These are phyloP conservation scores for Corbicula japonica DNA, from an alignment of 2,888 invertebrate species.

Conservation along the genomic window DNA sequence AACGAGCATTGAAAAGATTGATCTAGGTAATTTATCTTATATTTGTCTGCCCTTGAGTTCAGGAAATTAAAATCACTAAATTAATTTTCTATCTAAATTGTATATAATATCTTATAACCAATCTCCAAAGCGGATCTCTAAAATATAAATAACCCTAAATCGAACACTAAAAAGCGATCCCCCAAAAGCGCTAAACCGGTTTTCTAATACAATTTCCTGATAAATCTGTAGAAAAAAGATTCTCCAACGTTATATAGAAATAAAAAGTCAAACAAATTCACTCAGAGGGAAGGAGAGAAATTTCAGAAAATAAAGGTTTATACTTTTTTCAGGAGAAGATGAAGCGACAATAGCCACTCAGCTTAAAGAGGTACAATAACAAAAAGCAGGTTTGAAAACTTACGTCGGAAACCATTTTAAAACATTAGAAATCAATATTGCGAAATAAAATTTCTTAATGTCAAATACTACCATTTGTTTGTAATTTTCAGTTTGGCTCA, in stretches of 20 bases:
- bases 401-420: no score
- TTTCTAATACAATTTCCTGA: constrained; percentile 27
- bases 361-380: no score
- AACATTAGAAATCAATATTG: no score
- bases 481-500: no score
- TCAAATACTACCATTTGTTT: no score
- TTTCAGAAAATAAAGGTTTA: no score
- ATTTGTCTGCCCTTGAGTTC: neutral
- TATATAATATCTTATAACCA: constrained; percentile 20
- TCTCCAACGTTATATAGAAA: constrained; percentile 27
- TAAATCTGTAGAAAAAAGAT: constrained; percentile 10
- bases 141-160: constrained; percentile 7
- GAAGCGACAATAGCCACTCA: no score
- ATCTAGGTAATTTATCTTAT: neutral
- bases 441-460: no score
- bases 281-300: no score
- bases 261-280: neutral
- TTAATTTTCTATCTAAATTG: constrained; percentile 8
- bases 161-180: constrained; percentile 19
- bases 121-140: constrained; percentile 34
- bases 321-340: no score
- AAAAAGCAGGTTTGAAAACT: no score
- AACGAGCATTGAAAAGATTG: constrained; percentile 13
- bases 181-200: constrained; percentile 32
- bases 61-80: constrained; percentile 1